These are phyloP conservation scores for Pipistrellus kuhlii DNA, from an alignment of 2,797 vertebrate species.

Conservation along the genomic window DNA sequence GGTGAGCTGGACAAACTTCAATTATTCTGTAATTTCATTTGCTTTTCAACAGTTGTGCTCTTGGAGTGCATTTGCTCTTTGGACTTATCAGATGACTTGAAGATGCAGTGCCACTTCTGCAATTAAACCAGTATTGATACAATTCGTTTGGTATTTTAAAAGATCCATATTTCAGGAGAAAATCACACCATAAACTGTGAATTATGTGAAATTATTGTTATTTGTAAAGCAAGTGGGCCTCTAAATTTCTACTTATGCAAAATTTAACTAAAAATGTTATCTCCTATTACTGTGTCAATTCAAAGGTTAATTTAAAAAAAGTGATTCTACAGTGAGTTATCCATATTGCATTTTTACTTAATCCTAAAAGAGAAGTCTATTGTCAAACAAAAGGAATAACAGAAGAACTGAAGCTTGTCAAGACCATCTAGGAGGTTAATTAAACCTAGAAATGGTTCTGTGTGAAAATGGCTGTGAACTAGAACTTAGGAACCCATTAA, in stretches of 20 bases:
- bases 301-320: slow-evolving; percentile 26
- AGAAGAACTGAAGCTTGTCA: slow-evolving; percentile 68
- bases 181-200: slow-evolving; percentile 47
- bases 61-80: slow-evolving; percentile 71
- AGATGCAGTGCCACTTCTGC: slow-evolving; percentile 36
- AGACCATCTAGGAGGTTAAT: slow-evolving; percentile 67
- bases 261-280: slow-evolving; percentile 40
- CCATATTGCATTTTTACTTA: slow-evolving; percentile 64
- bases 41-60: slow-evolving; percentile 28
- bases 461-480: slow-evolving; percentile 74
- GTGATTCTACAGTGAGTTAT: slow-evolving; percentile 16
- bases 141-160: slow-evolving; percentile 9
- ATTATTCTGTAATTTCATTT: slow-evolving; percentile 14
- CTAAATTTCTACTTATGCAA: slow-evolving; percentile 45
- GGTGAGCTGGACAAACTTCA: slow-evolving; percentile 47
- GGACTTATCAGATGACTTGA: slow-evolving; percentile 77
- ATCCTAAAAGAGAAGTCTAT: slow-evolving; percentile 62
- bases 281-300: slow-evolving; percentile 35
- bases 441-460: slow-evolving; percentile 62
- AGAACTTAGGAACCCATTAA: slow-evolving; percentile 68
- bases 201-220: slow-evolving; percentile 53
- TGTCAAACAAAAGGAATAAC: slow-evolving; percentile 70
- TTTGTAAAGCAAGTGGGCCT: slow-evolving; percentile 32
- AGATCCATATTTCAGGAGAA: slow-evolving; percentile 12
- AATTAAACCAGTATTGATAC: slow-evolving; percentile 52